Conservation (phyloP, 1,140 invertebrate genomes). For the Brachystomella parvula region DNA sequence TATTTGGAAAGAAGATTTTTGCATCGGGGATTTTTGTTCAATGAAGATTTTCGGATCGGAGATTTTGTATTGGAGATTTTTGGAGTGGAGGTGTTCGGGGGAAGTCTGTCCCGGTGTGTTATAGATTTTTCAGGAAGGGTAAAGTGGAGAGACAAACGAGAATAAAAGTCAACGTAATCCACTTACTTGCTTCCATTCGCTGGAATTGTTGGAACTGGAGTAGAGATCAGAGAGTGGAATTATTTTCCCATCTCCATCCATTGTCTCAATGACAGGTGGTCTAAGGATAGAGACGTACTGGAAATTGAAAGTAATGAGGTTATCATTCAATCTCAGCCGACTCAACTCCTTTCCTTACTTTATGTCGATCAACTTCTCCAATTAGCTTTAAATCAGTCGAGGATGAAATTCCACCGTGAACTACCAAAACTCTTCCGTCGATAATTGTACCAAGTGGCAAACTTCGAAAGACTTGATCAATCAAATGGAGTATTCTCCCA, state of each 20-base stretch:
- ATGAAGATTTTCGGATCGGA: too few species aligned
- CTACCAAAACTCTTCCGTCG: constrained; percentile 75
- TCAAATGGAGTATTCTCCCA: constrained; percentile 62
- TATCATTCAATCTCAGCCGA: background rate
- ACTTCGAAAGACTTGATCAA: constrained; percentile 82
- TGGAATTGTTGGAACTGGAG: constrained; percentile 13
- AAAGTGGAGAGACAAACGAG: too few species aligned
- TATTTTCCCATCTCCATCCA: constrained; percentile 46
- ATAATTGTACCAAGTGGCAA: constrained; percentile 78
- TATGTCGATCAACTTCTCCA: constrained; percentile 63
- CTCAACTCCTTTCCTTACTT: constrained; percentile 49
- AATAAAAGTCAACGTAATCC: too few species aligned
- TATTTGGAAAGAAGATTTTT: too few species aligned
- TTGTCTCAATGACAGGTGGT: constrained; percentile 59
- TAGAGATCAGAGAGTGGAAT: constrained; percentile 35
- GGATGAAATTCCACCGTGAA: constrained; percentile 82
- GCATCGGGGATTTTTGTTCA: too few species aligned
- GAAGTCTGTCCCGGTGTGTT: too few species aligned
- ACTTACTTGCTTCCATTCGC: constrained; percentile 68
- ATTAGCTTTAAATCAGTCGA: constrained; percentile 68
- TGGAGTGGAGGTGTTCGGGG: too few species aligned
- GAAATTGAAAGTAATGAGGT: constrained; percentile 38
- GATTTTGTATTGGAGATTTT: too few species aligned
- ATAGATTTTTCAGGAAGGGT: background rate
- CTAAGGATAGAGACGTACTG: constrained; percentile 73